phyloP scores from a whole-genome alignment of 2,888 invertebrate species.

The Artemia sinica region DNA sequence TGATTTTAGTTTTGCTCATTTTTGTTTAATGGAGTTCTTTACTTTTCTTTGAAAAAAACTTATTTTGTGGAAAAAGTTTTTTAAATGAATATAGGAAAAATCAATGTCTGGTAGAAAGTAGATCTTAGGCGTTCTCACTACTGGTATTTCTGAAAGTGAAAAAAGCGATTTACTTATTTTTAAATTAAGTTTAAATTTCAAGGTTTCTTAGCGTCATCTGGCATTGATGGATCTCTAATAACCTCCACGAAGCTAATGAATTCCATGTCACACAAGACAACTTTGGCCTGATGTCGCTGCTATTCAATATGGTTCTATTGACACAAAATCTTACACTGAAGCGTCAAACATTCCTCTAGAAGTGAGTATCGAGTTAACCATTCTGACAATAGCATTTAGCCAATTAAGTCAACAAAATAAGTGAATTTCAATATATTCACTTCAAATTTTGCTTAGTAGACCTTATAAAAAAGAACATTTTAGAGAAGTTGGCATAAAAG shows the following conservation, averaged over 20 bases:
- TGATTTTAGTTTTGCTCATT: too few relatives aligned
- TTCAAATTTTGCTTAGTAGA: too few relatives aligned
- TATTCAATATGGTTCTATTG: slow-evolving; percentile 49
- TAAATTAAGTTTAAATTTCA: slow-evolving; percentile 20
- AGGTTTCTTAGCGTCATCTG: slow-evolving; percentile 45
- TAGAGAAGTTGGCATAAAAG: too few relatives aligned
- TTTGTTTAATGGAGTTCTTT: too few relatives aligned
- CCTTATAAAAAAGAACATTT: too few relatives aligned
- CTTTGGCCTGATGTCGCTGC: slow-evolving; percentile 34
- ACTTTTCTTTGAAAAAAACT: too few relatives aligned
- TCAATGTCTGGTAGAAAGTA: too few relatives aligned
- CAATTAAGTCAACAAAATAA: too few relatives aligned
- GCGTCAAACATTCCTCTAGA: slow-evolving; percentile 47
- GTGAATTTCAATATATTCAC: too few relatives aligned
- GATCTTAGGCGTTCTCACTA: too few relatives aligned
- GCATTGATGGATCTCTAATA: slow-evolving; percentile 43
- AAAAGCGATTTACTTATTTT: not conserved
- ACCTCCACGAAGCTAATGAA: slow-evolving; percentile 29
- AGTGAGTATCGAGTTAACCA: slow-evolving; percentile 31
- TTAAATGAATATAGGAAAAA: too few relatives aligned
- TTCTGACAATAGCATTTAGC: not conserved
- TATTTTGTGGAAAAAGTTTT: too few relatives aligned
- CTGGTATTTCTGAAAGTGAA: not conserved
- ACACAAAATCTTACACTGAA: slow-evolving; percentile 44
- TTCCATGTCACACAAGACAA: not conserved